phyloP scores from a whole-genome alignment of 2,888 invertebrate genomes.

The Tineola bisselliella region DNA sequence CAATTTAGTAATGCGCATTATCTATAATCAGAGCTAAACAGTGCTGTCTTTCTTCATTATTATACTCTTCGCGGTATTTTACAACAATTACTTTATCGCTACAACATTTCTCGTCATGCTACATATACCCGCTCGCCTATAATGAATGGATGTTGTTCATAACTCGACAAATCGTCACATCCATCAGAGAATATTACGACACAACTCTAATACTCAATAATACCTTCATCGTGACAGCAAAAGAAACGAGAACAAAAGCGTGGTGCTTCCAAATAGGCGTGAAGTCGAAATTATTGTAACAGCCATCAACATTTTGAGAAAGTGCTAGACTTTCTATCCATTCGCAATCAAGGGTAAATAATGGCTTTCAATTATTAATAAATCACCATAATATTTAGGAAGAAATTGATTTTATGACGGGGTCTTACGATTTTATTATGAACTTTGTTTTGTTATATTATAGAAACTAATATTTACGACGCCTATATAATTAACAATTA shows the following conservation, averaged over 20 bases:
- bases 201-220: conserved; percentile 1
- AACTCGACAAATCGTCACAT: conserved; percentile 4
- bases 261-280: conserved; percentile 38
- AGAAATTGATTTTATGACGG: conserved; percentile 1
- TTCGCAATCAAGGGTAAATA: conserved; percentile 42
- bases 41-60: no score
- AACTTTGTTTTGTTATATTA: no score
- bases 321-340: conserved; percentile 42
- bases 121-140: neutral
- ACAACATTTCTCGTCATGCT: neutral
- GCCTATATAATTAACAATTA: no score
- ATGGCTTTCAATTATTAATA: conserved; percentile 30
- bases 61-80: neutral
- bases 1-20: neutral
- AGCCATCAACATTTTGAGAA: conserved; percentile 36
- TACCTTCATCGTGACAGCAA: conserved; percentile 7
- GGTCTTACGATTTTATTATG: no score
- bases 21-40: no score
- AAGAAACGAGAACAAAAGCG: conserved; percentile 18
- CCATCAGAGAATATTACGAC: neutral
- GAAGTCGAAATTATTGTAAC: conserved; percentile 36
- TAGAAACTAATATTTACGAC: no score
- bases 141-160: conserved; percentile 3
- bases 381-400: conserved; percentile 5
- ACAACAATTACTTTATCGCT: neutral